A percentile compares a stretch with the other conserved stretches of the same genome.
phyloP scores from a whole-genome alignment of 2,113 vertebrate species.

The Microcebus griseorufus region DNA sequence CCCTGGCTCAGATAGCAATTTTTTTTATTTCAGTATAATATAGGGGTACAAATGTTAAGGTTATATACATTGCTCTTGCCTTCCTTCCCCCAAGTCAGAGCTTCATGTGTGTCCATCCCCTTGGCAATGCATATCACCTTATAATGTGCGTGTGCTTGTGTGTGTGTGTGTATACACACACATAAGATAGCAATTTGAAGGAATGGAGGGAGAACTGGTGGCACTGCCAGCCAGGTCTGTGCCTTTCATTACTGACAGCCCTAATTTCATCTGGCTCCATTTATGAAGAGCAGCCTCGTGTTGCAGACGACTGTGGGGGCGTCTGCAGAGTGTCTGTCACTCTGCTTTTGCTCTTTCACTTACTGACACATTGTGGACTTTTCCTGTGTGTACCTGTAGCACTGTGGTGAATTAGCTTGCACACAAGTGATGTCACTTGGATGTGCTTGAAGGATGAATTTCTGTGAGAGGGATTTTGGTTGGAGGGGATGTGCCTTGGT shows the following conservation, averaged over 20 bases:
- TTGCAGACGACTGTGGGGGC: not conserved
- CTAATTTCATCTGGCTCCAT: not conserved
- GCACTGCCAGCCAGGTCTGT: not conserved
- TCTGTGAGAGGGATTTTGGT: not conserved
- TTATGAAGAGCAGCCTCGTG: not conserved
- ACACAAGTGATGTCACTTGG: not conserved
- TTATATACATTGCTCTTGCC: too few relatives aligned
- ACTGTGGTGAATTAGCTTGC: not conserved
- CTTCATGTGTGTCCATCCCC: too few relatives aligned
- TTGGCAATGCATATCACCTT: too few relatives aligned
- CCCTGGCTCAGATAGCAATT: not conserved
- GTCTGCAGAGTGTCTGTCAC: not conserved
- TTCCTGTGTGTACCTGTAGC: not conserved
- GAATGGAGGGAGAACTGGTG: not conserved
- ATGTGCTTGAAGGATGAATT: not conserved
- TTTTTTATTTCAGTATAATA: too few relatives aligned
- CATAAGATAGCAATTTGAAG: not conserved
- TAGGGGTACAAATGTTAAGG: too few relatives aligned
- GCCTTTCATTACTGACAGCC: not conserved
- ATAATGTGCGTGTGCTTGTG: too few relatives aligned
- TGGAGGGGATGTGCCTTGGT: not conserved
- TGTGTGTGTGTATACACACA: too few relatives aligned
- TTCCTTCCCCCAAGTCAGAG: too few relatives aligned
- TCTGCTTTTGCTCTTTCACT: not conserved
- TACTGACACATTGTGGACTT: not conserved